Evolutionary conservation across 2,113 vertebrate genomes (phyloP).

Genomic region (Melanocharis versteri): DNA sequence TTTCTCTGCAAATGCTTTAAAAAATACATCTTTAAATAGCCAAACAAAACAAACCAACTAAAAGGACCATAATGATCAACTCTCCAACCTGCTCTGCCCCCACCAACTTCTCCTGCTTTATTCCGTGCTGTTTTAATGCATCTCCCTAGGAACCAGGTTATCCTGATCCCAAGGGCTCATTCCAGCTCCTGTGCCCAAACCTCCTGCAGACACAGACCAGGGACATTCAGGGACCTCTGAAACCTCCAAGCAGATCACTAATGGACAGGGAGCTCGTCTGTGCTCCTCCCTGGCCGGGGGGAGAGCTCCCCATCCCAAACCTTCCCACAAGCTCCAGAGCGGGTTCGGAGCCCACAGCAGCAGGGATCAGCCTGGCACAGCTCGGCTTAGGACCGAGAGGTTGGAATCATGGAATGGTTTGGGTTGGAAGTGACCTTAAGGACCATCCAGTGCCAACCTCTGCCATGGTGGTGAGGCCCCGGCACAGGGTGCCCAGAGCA

Average conservation of each 20-base stretch:
- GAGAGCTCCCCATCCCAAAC: neutral
- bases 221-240: fast-evolving
- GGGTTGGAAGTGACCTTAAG: neutral
- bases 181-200: neutral
- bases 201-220: neutral
- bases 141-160: no score
- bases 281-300: fast-evolving
- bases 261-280: fast-evolving
- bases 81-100: neutral
- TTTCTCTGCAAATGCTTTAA: neutral
- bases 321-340: fast-evolving
- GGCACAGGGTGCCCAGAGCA: neutral
- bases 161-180: neutral
- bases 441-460: neutral
- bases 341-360: fast-evolving
- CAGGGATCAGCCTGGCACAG: neutral
- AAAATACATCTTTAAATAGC: neutral
- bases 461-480: fast-evolving
- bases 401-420: neutral
- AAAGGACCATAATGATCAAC: fast-evolving
- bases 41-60: neutral
- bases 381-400: fast-evolving
- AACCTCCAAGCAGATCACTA: neutral
- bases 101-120: no score
- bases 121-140: fast-evolving